phyloP scores from a whole-genome alignment of 2,888 invertebrate species.

The Hemaris fuciformis region DNA sequence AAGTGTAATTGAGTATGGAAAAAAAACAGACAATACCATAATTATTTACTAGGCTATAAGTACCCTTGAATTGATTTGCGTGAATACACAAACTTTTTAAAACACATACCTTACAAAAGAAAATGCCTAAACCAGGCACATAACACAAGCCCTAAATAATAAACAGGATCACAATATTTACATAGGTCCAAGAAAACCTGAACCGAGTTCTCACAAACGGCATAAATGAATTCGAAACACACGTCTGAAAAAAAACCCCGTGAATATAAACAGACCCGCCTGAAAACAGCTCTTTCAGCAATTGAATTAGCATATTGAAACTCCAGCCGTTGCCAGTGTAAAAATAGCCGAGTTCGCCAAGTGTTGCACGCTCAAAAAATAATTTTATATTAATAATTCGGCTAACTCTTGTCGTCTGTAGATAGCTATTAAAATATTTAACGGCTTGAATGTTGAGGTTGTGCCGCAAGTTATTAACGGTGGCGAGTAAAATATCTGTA shows the following conservation, averaged over 20 bases:
- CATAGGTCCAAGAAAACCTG: background rate
- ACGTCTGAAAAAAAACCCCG: background rate
- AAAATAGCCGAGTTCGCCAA: background rate
- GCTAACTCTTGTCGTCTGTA: slow-evolving; percentile 21
- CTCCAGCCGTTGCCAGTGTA: background rate
- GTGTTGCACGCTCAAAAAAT: slow-evolving; percentile 19
- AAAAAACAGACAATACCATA: no score
- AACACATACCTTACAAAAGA: no score
- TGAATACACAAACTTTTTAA: no score
- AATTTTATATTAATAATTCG: slow-evolving; percentile 29
- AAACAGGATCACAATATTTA: background rate
- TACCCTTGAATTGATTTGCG: no score
- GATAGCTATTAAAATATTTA: slow-evolving; percentile 32
- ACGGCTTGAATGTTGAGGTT: slow-evolving; percentile 24
- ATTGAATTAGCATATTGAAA: slow-evolving; percentile 6
- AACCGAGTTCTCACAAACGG: background rate
- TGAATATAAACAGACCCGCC: background rate
- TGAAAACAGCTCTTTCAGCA: background rate
- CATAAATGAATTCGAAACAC: background rate
- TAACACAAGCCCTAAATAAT: no score
- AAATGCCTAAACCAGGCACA: no score
- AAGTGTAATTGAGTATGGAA: no score
- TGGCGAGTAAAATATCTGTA: no score
- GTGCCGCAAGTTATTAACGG: background rate
- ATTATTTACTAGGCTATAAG: no score